These are phyloP conservation scores for Erpobdella octoculata DNA, from an alignment of 2,888 invertebrate genomes.

Conservation along the genomic window DNA sequence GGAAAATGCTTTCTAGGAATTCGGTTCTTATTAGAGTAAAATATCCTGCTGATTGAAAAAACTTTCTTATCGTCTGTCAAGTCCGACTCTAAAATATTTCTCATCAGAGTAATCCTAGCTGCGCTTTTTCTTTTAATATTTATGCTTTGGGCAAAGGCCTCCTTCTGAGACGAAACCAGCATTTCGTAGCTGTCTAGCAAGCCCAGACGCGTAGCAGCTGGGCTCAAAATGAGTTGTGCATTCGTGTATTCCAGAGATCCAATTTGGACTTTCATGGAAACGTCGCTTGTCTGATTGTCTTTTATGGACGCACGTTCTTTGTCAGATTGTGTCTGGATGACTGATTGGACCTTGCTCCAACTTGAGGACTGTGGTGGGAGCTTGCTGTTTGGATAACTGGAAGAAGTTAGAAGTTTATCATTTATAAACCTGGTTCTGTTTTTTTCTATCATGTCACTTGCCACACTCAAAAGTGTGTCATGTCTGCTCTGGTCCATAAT, in stretches of 20 bases:
- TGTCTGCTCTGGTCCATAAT: not conserved
- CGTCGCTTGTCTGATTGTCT: not conserved
- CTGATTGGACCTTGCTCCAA: not conserved
- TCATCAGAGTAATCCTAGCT: slow-evolving; percentile 13
- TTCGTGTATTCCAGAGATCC: slow-evolving; percentile 11
- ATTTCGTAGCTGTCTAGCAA: slow-evolving; percentile 26
- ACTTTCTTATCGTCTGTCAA: slow-evolving; percentile 24
- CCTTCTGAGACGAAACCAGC: not conserved
- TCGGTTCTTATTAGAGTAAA: not conserved
- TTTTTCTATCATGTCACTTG: slow-evolving; percentile 7
- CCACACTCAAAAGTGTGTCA: not conserved
- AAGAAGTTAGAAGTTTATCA: slow-evolving; percentile 16
- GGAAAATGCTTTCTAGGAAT: not conserved
- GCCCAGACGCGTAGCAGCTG: slow-evolving; percentile 12
- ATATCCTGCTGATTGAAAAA: not conserved
- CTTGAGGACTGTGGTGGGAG: not conserved
- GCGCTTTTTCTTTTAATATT: slow-evolving; percentile 10
- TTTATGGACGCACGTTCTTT: not conserved
- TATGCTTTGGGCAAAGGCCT: not conserved
- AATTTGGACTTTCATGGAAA: slow-evolving; percentile 18
- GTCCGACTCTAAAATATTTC: slow-evolving; percentile 12
- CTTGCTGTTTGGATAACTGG: slow-evolving; percentile 18
- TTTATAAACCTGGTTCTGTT: not conserved
- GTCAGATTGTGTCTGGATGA: not conserved
- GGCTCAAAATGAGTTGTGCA: not conserved